Percentiles rank a stretch among this genome's conserved stretches.
Evolutionary conservation across 1,140 invertebrate genomes (phyloP).

Genomic region (Drosophila repleta): DNA sequence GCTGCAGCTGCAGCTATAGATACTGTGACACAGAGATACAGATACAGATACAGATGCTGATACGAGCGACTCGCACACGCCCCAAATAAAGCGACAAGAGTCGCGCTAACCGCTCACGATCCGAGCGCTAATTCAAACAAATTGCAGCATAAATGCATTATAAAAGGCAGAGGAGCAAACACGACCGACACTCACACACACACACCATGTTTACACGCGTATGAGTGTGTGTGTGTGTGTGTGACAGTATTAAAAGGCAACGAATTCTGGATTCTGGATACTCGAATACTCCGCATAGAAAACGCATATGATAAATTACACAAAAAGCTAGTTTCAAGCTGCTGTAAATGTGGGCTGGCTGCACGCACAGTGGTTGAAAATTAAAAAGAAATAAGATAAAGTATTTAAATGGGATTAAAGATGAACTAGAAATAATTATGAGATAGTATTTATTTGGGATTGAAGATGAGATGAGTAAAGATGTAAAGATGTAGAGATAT

Average conservation of each 20-base stretch:
- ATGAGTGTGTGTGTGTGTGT: slow-evolving; percentile 17
- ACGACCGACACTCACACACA: slow-evolving; percentile 17
- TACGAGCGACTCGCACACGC: slow-evolving; percentile 26
- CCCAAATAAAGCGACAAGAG: slow-evolving; percentile 55
- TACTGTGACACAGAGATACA: slow-evolving; percentile 18
- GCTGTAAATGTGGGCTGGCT: slow-evolving; percentile 14
- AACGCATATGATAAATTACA: slow-evolving; percentile 39
- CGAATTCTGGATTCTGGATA: slow-evolving; percentile 10
- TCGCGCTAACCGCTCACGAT: slow-evolving; percentile 37
- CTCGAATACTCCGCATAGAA: slow-evolving; percentile 2
- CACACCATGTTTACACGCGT: neutral
- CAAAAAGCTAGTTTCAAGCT: slow-evolving; percentile 20
- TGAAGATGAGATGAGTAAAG: no score
- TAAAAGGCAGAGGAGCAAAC: slow-evolving; percentile 67
- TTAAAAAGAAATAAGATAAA: no score
- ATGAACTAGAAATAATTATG: no score
- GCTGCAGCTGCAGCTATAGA: slow-evolving; percentile 10
- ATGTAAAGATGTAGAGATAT: no score
- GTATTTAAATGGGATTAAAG: no score
- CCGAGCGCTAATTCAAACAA: slow-evolving; percentile 73
- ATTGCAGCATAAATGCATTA: slow-evolving; percentile 77
- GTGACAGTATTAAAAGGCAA: slow-evolving; percentile 65
- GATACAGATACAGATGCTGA: slow-evolving; percentile 24
- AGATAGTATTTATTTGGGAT: no score
- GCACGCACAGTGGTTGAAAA: slow-evolving; percentile 31